Base-by-base conservation (phyloP, 2,888 invertebrate genomes). In the Drosophila anceps region DNA sequence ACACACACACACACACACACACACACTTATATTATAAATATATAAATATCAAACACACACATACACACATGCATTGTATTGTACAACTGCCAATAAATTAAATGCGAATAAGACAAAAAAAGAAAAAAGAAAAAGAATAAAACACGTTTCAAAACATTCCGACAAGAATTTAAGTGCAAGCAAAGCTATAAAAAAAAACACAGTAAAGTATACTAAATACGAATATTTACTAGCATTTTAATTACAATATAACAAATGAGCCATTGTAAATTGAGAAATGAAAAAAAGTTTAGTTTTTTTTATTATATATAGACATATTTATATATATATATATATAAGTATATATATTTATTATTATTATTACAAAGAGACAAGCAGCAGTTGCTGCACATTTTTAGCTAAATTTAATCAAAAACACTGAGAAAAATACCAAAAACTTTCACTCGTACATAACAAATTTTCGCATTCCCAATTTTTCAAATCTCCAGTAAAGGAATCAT, bases 201-300 rank as follows among this genome's bases (percentile, higher is more conserved):
- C 35, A 24, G 33, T 20, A 24, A 33, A 9, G 24, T 35, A 53
- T 35, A 53, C 64, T 77, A 75, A 68, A 83, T 69, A 51, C 68
- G 75, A 71, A 86, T 73, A 86, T 63, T 73, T 68, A 86, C 69
- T 86, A 86, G 79, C 62, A 66, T 88, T 88, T 75, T 62, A 81
- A 85, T 73, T 82, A 85, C 51, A 46, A 68, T 74, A 74, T 54
- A 59, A 29, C 59, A 55, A 73, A 62, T 59, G 50, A 67, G 62
- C 68, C 67, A 70, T 70, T 80, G 76, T 64, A 71, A 50, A 68
- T 48, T 35, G 27, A 31, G 12, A 12, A 15, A 35, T 51, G 20
- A 51, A 31, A 20, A 35, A 48, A 18, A 18, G n/a, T 48, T 48
- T 31, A 48, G 29, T 48, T 48, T 31, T 48, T 48, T 12, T 12